Percentiles rank a stretch among this genome's conserved stretches.
Evolutionary conservation across 2,797 vertebrate genomes (phyloP).

Genomic region (Galagoides demidoff): DNA sequence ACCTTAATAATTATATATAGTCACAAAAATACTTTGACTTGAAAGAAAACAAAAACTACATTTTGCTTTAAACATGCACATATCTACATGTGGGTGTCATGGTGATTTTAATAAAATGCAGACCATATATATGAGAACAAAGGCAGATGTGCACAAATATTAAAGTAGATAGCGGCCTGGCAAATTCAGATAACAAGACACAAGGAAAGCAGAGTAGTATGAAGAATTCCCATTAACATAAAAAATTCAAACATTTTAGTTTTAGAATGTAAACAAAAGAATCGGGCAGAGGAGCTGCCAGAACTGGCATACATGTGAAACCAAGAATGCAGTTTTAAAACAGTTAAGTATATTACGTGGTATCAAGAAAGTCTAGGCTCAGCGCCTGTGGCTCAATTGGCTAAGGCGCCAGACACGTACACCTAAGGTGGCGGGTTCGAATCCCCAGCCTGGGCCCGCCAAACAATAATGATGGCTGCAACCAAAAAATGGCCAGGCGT

Average conservation of each 20-base stretch:
- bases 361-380: background rate
- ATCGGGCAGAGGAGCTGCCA: background rate
- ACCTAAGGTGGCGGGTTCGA: too few relatives aligned
- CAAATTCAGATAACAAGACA: slow-evolving; percentile 22
- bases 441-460: too few relatives aligned
- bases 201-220: background rate
- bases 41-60: background rate
- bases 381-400: too few relatives aligned
- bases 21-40: slow-evolving; percentile 5
- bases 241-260: background rate
- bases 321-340: background rate
- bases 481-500: too few relatives aligned
- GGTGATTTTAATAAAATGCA: slow-evolving; percentile 46
- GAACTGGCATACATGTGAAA: background rate
- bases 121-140: background rate
- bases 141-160: slow-evolving; percentile 7
- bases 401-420: too few relatives aligned
- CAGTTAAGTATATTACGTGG: background rate
- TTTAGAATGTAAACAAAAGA: slow-evolving; percentile 23
- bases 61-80: background rate
- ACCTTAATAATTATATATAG: background rate
- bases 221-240: background rate
- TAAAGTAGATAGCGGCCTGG: background rate
- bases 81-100: background rate
- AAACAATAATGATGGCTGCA: too few relatives aligned